phyloP scores from a whole-genome alignment of 2,888 invertebrate genomes.

The Rhogogaster chlorosoma region DNA sequence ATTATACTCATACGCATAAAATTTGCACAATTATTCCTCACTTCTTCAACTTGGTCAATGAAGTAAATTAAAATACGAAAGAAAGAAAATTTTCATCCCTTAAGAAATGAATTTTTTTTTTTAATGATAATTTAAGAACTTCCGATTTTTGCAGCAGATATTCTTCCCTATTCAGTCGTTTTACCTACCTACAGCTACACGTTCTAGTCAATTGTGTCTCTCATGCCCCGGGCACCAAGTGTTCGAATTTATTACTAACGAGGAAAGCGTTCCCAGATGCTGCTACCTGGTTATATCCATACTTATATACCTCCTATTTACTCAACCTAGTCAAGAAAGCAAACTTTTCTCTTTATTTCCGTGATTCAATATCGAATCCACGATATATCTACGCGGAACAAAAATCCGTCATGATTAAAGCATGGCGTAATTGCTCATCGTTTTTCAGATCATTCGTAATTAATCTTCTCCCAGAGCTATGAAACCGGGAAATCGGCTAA shows the following conservation, averaged over 20 bases:
- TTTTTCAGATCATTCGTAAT: neutral
- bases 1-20: neutral
- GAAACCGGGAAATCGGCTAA: neutral
- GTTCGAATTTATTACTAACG: conserved; percentile 34
- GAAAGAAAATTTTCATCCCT: neutral
- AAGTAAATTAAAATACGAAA: neutral
- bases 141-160: neutral
- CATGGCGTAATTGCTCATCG: neutral
- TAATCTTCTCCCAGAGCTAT: neutral
- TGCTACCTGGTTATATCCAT: neutral
- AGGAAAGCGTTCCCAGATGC: conserved; percentile 17
- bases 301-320: neutral
- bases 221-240: neutral
- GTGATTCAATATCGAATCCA: neutral
- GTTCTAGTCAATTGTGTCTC: neutral
- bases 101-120: neutral
- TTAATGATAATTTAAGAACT: neutral
- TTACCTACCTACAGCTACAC: neutral
- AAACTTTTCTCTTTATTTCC: too few species aligned
- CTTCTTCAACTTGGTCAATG: neutral
- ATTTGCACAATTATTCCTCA: neutral
- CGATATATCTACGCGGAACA: neutral
- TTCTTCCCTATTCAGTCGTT: neutral
- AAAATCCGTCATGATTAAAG: neutral
- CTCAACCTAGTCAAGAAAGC: neutral